phyloP scores from a whole-genome alignment of 2,113 vertebrate genomes.

The Thamnophis sirtalis region DNA sequence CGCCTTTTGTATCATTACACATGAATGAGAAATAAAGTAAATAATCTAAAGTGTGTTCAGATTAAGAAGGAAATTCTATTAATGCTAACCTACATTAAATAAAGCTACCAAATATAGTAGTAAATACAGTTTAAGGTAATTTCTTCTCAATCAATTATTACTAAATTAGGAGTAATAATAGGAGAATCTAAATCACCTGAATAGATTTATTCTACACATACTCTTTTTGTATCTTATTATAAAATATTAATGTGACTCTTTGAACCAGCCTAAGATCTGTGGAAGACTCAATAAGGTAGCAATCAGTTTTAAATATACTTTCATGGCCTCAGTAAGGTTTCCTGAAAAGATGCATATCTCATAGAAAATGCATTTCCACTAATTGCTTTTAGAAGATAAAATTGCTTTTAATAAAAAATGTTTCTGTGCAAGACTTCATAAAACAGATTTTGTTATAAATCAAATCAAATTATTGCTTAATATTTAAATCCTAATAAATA shows the following conservation, averaged over 20 bases:
- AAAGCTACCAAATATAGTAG: not conserved
- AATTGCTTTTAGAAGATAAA: not conserved
- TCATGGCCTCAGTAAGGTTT: not conserved
- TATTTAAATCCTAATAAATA: not conserved
- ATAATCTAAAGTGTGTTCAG: not conserved
- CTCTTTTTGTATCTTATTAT: not conserved
- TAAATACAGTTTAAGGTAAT: not conserved
- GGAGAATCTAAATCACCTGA: not conserved
- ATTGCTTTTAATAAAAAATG: not conserved
- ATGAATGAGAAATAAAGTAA: not conserved
- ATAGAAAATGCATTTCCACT: not conserved
- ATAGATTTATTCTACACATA: not conserved
- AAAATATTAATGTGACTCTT: not conserved
- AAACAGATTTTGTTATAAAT: not conserved
- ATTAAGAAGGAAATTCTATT: not conserved
- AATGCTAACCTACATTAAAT: not conserved
- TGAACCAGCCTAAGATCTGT: not conserved
- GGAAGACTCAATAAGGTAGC: not conserved
- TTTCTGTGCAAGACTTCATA: not conserved
- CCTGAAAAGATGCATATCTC: not conserved
- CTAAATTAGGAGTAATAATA: not conserved
- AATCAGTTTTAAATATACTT: not conserved
- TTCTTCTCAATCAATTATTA: not conserved
- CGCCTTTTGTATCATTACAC: not conserved
- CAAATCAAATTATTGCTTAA: not conserved